Percentiles rank a stretch among this genome's conserved stretches.
phyloP scores from a whole-genome alignment of 1,140 invertebrate species.

The Diorhabda carinulata region DNA sequence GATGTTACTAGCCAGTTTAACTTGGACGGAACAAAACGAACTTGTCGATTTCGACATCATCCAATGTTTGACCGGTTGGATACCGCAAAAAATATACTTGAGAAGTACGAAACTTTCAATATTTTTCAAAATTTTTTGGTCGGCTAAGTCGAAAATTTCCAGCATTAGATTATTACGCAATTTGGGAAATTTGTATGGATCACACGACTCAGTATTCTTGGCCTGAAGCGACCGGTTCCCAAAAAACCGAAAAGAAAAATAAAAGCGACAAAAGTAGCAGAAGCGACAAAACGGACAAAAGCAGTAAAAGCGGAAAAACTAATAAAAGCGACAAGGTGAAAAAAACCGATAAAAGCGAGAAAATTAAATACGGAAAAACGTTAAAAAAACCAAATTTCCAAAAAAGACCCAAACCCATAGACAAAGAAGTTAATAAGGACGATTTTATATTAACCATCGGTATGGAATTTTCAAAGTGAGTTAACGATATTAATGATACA shows the following conservation, averaged over 20 bases:
- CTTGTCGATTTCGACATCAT: slow-evolving; percentile 39
- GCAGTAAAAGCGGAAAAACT: background rate
- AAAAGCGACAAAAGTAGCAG: background rate
- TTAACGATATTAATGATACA: background rate
- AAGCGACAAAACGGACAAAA: background rate
- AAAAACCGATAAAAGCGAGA: background rate
- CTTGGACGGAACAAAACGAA: slow-evolving; percentile 31
- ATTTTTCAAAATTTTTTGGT: background rate
- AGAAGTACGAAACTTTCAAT: slow-evolving; percentile 24
- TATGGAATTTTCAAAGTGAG: background rate
- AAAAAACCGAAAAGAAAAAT: slow-evolving; percentile 5
- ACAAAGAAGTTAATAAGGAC: background rate
- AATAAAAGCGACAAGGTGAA: background rate
- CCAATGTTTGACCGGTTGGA: slow-evolving; percentile 42
- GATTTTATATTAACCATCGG: background rate
- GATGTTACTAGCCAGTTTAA: slow-evolving; percentile 39
- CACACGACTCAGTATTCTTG: slow-evolving; percentile 30
- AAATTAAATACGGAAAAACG: background rate
- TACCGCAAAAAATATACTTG: slow-evolving; percentile 32
- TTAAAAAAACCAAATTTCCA: background rate
- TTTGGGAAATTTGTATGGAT: slow-evolving; percentile 38
- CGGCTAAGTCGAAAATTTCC: background rate
- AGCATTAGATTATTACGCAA: slow-evolving; percentile 29
- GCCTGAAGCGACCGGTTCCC: background rate
- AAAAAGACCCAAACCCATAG: background rate